Conservation (phyloP, 2,113 vertebrate species). For the Coturnix japonica region DNA sequence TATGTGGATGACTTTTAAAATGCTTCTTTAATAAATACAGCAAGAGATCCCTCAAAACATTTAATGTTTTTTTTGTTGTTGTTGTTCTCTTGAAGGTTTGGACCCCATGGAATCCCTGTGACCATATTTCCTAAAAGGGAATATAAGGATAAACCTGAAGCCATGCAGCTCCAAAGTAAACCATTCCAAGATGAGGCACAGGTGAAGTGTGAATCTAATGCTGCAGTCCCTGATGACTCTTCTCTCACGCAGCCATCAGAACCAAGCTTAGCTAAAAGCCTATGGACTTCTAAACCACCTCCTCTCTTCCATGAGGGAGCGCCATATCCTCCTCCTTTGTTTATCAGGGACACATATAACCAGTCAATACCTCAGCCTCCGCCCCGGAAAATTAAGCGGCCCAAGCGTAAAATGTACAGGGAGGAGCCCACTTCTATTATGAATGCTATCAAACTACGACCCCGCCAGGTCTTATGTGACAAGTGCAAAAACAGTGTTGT, state of each 20-base stretch:
- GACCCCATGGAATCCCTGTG: constrained; percentile 97
- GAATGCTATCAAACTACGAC: constrained; percentile 96
- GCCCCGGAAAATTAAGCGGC: constrained; percentile 95
- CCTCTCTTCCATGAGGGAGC: constrained; percentile 96
- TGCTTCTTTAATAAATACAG: not conserved
- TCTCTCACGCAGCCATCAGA: constrained; percentile 70
- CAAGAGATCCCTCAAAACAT: not conserved
- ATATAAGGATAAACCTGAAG: constrained; percentile 86
- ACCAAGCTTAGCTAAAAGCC: constrained; percentile 76
- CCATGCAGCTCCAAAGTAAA: constrained; percentile 84
- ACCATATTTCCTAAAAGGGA: constrained; percentile 93
- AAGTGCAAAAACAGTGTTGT: constrained; percentile 94
- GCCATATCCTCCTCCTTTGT: constrained; percentile 94
- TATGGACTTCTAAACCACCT: constrained; percentile 91
- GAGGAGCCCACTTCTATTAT: constrained; percentile 98
- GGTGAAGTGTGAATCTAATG: constrained; percentile 73
- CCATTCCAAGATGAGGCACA: constrained; percentile 83
- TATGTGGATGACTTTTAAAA: not conserved
- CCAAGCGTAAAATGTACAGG: constrained; percentile 93
- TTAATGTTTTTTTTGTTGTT: not conserved
- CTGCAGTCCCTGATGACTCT: constrained; percentile 72
- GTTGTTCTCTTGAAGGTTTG: constrained; percentile 84
- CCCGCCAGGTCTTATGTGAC: constrained; percentile 96
- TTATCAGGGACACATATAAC: constrained; percentile 99
- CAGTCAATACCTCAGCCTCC: constrained; percentile 98